Evolutionary conservation across 2,797 vertebrate species (phyloP), one percentile per base, ranked within the genome.

Genomic region (Argya squamiceps): DNA sequence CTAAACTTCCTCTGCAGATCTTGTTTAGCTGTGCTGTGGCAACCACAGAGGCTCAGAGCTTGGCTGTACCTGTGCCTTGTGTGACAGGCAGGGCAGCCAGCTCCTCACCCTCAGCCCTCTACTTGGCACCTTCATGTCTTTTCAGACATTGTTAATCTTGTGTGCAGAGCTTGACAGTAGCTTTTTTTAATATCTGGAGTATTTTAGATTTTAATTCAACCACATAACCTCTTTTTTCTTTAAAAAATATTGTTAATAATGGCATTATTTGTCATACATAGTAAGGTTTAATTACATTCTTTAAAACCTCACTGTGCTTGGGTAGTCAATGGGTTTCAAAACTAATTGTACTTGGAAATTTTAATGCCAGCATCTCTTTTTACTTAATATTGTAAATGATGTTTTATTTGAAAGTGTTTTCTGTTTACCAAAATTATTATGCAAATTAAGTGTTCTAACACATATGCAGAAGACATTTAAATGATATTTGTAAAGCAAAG

Each of bases 251-350:
- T 19, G n/a, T 73, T 65, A 77, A 68, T 87, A 91, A 76, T 83
- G n/a, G 4, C 36, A 56, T 52, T 80, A 83, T 95, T 95, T 92
- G 6, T 94, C 83, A 84, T 69, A 65, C n/a, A 69, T 67, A 89
- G 82, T 69, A 76, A 89, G 17, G 14, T 93, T 87, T 97, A 96
- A 90, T 96, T 95, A 44, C 16, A 41, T 13, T 76, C 16, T 88
- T 89, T 94, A 84, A 90, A 91, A n/a, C 21, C 37, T n/a, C 37
- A 29, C 32, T 24, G 30, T 55, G 58, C 32, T 69, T 81, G 21
- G 41, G 17, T 94, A 91, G 49, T 47, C 80, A 76, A 22, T 80
- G 29, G 12, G 16, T 89, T 90, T 77, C 27, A 67, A 89, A 88
- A 75, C 17, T 86, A 80, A 89, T 65, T 81, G 32, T 22, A 55